A percentile compares a stretch with the other conserved stretches of the same genome.
These are phyloP conservation scores for Ariopsis seemanni DNA, from an alignment of 2,113 vertebrate genomes.

Conservation along the genomic window DNA sequence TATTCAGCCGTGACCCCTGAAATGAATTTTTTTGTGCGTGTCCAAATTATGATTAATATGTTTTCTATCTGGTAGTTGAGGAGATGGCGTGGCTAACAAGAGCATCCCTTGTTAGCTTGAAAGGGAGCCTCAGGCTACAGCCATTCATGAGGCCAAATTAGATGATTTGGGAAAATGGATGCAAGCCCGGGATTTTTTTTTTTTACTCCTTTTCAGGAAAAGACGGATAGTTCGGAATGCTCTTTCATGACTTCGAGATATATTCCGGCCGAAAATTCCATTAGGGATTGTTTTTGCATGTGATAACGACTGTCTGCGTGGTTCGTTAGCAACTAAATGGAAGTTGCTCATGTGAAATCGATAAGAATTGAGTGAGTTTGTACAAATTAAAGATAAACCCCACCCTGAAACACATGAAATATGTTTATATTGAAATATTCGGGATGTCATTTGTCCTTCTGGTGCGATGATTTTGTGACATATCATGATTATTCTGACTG, in stretches of 20 bases:
- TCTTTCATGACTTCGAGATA: slow-evolving; percentile 33
- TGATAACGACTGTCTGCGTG: slow-evolving; percentile 18
- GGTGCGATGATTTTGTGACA: not conserved
- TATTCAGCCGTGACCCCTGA: slow-evolving; percentile 84
- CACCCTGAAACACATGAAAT: not conserved
- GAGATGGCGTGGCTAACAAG: slow-evolving; percentile 85
- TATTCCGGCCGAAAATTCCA: slow-evolving; percentile 47
- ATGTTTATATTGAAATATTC: not conserved
- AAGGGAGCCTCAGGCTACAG: slow-evolving; percentile 82
- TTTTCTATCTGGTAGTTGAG: slow-evolving; percentile 85
- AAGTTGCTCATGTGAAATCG: not conserved
- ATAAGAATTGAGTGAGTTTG: not conserved
- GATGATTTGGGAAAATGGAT: slow-evolving; percentile 87
- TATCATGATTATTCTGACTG: not conserved
- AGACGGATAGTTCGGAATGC: slow-evolving; percentile 57
- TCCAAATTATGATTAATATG: slow-evolving; percentile 98
- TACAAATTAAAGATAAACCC: not conserved
- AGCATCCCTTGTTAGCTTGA: slow-evolving; percentile 84
- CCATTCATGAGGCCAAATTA: slow-evolving; percentile 87
- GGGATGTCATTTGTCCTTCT: not conserved
- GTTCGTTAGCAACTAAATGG: not conserved
- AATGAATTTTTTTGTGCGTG: slow-evolving; percentile 82
- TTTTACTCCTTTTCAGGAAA: slow-evolving; percentile 52
- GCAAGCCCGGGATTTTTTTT: slow-evolving; percentile 80
- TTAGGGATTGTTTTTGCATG: slow-evolving; percentile 44